phyloP scores from a whole-genome alignment of 2,888 invertebrate species.

The Eurytoma adleriae region DNA sequence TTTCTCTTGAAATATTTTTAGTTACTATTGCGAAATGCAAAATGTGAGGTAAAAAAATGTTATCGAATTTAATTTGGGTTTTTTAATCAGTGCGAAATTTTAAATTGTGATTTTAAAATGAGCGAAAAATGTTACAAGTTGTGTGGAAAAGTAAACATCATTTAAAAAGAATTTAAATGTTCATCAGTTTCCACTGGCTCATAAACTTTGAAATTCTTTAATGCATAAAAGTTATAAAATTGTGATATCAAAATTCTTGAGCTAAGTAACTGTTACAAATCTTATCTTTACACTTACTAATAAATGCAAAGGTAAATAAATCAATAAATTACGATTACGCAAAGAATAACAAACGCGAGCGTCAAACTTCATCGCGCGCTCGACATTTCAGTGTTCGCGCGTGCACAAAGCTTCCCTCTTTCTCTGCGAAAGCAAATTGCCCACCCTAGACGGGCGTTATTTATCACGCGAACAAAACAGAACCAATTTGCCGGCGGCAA shows the following conservation, averaged over 20 bases:
- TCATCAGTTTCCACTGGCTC: too few species aligned
- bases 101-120: too few species aligned
- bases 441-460: slow-evolving; percentile 26
- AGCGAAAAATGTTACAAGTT: too few species aligned
- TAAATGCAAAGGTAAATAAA: too few species aligned
- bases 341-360: neutral
- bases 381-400: neutral
- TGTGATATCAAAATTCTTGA: neutral
- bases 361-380: neutral
- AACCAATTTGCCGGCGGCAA: slow-evolving; percentile 26
- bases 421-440: slow-evolving; percentile 22
- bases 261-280: neutral
- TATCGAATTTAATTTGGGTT: too few species aligned
- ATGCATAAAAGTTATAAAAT: neutral
- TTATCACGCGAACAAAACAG: slow-evolving; percentile 24
- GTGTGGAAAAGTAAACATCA: too few species aligned
- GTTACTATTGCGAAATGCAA: too few species aligned
- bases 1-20: neutral
- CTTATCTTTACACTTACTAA: neutral
- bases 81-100: too few species aligned
- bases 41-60: too few species aligned
- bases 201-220: neutral
- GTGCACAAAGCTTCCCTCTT: neutral
- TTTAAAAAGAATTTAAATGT: too few species aligned
- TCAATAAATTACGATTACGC: neutral